Evolutionary conservation across 37 sponge, comb jelly and placozoan genomes (phyloP), one percentile per base, ranked within the genome.

Genomic region (Cliona cf. orientalis): DNA sequence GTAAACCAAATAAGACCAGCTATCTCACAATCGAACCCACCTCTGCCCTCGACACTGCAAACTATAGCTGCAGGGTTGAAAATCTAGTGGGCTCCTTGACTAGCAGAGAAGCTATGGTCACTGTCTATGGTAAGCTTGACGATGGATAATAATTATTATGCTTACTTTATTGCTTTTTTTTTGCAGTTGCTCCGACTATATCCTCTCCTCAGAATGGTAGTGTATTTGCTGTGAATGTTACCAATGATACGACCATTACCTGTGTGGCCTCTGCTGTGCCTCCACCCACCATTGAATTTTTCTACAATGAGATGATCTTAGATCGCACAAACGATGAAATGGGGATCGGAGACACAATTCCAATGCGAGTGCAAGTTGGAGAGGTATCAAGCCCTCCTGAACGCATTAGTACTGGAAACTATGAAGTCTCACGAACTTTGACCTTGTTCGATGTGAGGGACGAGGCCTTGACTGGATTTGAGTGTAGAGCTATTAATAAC

Each of bases 191-290:
- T 1, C 72, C 82, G 4, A 2, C 11, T 21, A 61, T 81, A 43
- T 1, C 25, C 4, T 6, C 46, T 42, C 62, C 62, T 35, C 39
- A 37, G 61, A 22, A 42, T 19, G 22, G 40, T 2, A 29, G 59
- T 4, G 25, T 53, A 26, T 59, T 71, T 28, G 4, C 55, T 22
- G 78, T 71, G 29, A 77, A 83, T 34, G 61, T 83, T 58, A 59
- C 62, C 34, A 63, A 68, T 1, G 39, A 74, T 29, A 73, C 80
- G 6, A 80, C 72, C 32, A 61, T 88, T 34, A 69, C 59, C 38
- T 93, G 94, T 44, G 79, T 32, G 23, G 90, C 83, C 57, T 64
- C 36, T 66, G 94, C 87, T 65, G 41, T 78, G 28, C 94, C 94
- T 42, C 59, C 79, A 11, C 94, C 94, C 3, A 46, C 40, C 55